Base-by-base conservation (phyloP, 1,140 invertebrate species). In the Pararge aegeria region DNA sequence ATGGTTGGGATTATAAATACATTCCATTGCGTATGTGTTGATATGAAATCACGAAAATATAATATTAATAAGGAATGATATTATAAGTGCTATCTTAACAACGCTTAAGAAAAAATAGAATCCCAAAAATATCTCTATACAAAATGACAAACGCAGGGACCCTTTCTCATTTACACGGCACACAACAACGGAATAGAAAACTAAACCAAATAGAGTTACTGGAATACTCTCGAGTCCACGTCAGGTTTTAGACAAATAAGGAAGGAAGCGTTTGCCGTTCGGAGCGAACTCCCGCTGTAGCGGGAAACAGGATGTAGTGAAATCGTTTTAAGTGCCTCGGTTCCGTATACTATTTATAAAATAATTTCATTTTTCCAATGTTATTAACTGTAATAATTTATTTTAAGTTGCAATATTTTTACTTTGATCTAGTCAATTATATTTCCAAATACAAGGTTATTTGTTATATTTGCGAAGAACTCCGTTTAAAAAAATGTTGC, bases 211-310 rank as follows among this genome's bases (percentile, higher is more conserved):
- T 78, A 78, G 67, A 81, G 70, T 75, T 76, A 75, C 63, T 69
- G 55, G 59, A 69, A 73, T 70, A 77, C 64, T 66, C 72, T 62
- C 67, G 59, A 69, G 73, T 75, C 64, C 65, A 72, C 73, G 76
- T 81, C 76, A 81, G 73, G 78, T 78, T 73, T 81, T 85, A 77
- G 78, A 81, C 80, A 80, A 85, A 85, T 83, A 81, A 75, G 77
- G 73, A 82, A 77, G 75, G 64, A 74, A 78, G 66, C 68, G 65
- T 70, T 79, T 78, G 73, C 70, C 70, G 70, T 75, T 75, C 53
- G 42, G 55, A 64, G 38, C 37, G 58, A 66, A 58, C 37, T 40
- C n/a, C 4, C 1, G 19, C 18, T 51, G 37, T 49, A 54, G 44
- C 21, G 51, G 46, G 53, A 46, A 44, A 52, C 24, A 44, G 24